Evolutionary conservation across 2,797 vertebrate genomes (phyloP), one percentile per base, ranked within the genome.

Genomic region (Lacerta bilineata): DNA sequence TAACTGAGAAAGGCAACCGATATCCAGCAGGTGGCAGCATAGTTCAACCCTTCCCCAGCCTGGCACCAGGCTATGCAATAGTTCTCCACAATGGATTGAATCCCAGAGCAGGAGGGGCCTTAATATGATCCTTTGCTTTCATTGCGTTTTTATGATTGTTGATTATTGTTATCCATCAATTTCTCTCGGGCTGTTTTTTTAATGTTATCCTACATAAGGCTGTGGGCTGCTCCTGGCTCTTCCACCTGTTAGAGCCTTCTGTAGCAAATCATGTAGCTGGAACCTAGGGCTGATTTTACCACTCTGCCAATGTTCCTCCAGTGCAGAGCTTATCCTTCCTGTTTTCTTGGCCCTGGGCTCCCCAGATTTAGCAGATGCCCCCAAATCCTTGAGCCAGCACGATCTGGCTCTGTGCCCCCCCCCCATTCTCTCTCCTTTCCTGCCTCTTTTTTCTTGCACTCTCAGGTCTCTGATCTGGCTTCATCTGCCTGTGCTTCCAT

Each of bases 21-120:
- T 76, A 8, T 80, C 83, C 88, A 82, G 83, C 25, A 82, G 88
- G 78, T 76, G 88, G 88, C 41, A 85, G 55, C 78, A 76, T 50
- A 80, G 61, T 50, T 55, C 69, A 85, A 81, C 55, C 17, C 27
- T 68, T 89, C 36, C 8, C 27, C n/a, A 36, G 27, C 27, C 4
- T 46, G 8, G 8, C 1, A 4, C 6, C 13, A 25, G 23, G 27
- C 27, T 4, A 9, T 27, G 72, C n/a, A 27, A 11, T 23, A 10
- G 15, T 18, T 68, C 29, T 64, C 29, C 25, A 68, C 18, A 23
- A 23, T 15, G 29, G 20, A 39, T 79, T 55, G 41, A 55, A 55
- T 55, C 50, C 64, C 43, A 20, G 15, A 80, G 76, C 29, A 46
- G 50, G 36, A 17, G 10, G 10, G 39, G 6, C 7, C 10, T 20